Evolutionary conservation across 2,797 vertebrate genomes (phyloP).

Genomic region (Poeciliopsis presidionis): DNA sequence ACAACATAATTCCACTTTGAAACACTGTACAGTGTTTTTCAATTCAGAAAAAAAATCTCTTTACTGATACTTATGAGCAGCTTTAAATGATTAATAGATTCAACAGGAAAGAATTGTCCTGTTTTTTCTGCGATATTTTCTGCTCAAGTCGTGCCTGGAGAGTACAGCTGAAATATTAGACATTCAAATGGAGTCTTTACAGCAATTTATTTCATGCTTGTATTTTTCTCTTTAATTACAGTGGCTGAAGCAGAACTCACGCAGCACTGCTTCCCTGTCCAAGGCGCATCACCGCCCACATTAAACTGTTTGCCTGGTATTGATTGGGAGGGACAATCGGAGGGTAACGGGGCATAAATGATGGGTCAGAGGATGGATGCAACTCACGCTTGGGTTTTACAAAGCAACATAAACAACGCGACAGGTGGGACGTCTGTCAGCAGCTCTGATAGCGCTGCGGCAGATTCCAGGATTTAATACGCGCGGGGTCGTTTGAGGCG

Average conservation of each 20-base stretch:
- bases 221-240: not conserved
- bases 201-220: not conserved
- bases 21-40: not conserved
- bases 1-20: not conserved
- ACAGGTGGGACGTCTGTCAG: slow-evolving; percentile 63
- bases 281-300: slow-evolving; percentile 19
- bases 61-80: not conserved
- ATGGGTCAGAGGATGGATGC: slow-evolving; percentile 64
- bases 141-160: not conserved
- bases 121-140: not conserved
- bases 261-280: slow-evolving; percentile 13
- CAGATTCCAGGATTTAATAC: slow-evolving; percentile 71
- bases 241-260: slow-evolving; percentile 14
- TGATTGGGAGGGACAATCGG: slow-evolving; percentile 66
- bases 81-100: not conserved
- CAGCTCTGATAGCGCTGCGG: slow-evolving; percentile 35
- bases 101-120: not conserved
- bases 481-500: slow-evolving; percentile 66
- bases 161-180: not conserved
- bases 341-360: slow-evolving; percentile 63
- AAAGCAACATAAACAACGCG: slow-evolving; percentile 70
- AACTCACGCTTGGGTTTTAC: slow-evolving; percentile 62
- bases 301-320: slow-evolving; percentile 56
- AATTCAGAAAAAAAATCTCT: not conserved
- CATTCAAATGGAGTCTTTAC: not conserved